Base-by-base conservation (phyloP, 2,797 vertebrate species). In the Tenualosa thibaudeaui region DNA sequence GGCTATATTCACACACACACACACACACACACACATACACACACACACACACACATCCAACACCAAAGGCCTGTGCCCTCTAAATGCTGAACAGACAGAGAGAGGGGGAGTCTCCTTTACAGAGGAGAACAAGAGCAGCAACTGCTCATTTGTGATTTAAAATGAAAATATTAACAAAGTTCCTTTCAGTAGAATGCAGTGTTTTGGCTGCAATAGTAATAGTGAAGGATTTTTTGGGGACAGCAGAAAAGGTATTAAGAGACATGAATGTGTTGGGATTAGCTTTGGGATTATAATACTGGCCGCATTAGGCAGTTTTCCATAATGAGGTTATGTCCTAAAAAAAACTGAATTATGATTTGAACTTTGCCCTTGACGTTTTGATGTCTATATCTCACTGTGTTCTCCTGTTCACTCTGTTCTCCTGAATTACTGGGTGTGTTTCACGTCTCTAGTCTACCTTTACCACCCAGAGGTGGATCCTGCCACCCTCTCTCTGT, bases 401-500 rank as follows among this genome's bases (percentile, higher is more conserved):
- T 24, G 2, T 26, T 65, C 13, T 31, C 10, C 10, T 12, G 62
- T 4, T 68, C 4, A 43, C 7, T 31, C 31, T 31, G 31, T 31
- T 31, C 31, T 13, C 26, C 26, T 71, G 65, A 71, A 71, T 37
- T 4, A 43, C 68, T 17, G 13, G 68, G 62, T 19, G 68, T 75
- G 37, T 75, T 43, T 43, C 17, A 12, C 26, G 62, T 68, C 62
- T 24, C 9, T 26, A 37, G 13, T 68, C 58, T 26, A 75, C 68
- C 68, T 75, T 75, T 75, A 19, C 68, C 40, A 37, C 37, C 15
- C 68, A 5, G 26, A 15, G 15, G 17, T 75, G 68, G 17, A 19
- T 4, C 31, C 15, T 3, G 4, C 65, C 65, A 71, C 26, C 15
- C 60, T 81, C 58, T 54, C 87, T 78, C 82, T 89, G 81, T 89